Percentiles rank a stretch among this genome's conserved stretches.
These are phyloP conservation scores for Thomomys bottae DNA, from an alignment of 2,113 vertebrate species.

Conservation along the genomic window DNA sequence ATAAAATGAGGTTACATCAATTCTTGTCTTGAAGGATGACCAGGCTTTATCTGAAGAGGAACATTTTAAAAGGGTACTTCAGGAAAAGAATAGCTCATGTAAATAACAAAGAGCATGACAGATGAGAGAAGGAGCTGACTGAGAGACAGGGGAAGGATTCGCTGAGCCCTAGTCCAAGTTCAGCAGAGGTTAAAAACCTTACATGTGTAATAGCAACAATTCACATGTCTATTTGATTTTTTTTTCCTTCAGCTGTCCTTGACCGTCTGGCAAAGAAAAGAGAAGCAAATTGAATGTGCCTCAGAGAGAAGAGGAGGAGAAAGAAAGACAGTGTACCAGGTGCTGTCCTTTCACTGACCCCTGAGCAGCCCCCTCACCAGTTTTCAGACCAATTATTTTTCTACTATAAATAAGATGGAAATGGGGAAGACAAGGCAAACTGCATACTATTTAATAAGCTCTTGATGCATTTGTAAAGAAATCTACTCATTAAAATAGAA, in stretches of 20 bases:
- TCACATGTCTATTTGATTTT: constrained; percentile 47
- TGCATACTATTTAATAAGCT: background rate
- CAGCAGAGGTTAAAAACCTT: background rate
- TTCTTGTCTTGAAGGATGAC: constrained; percentile 1
- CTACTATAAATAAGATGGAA: background rate
- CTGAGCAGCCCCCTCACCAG: background rate
- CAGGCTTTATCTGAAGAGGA: background rate
- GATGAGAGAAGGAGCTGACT: background rate
- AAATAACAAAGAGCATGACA: constrained; percentile 46
- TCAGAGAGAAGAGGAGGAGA: background rate
- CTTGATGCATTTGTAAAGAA: background rate
- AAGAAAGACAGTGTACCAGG: background rate
- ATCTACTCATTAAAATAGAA: background rate
- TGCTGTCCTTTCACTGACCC: background rate
- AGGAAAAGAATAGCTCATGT: constrained; percentile 26
- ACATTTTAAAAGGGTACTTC: constrained; percentile 5
- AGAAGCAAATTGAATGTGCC: constrained; percentile 28
- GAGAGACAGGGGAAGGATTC: constrained; percentile 30
- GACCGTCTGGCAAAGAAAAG: constrained; percentile 51
- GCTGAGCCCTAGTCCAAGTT: constrained; percentile 25
- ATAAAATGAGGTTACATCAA: background rate
- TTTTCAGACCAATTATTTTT: background rate
- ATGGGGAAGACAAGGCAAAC: background rate
- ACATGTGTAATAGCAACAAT: constrained; percentile 52
- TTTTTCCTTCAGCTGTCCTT: constrained; percentile 55